A percentile compares a stretch with the other conserved stretches of the same genome.
Conservation (phyloP, 2,797 vertebrate genomes). For the Acestrorhynchus altus region DNA sequence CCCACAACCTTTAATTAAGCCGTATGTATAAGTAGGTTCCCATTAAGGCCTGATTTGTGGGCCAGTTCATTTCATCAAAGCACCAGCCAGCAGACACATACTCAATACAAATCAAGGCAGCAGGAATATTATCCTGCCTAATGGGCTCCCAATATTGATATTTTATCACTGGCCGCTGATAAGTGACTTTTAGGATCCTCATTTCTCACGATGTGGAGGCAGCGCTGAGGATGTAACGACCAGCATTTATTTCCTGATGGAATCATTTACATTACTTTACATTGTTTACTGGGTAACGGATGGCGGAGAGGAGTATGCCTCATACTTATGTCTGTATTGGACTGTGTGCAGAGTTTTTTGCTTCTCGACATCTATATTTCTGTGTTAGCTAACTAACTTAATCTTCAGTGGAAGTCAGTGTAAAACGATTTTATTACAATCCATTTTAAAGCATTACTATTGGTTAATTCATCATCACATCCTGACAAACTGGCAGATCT, state of each 20-base stretch:
- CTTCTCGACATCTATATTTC: background rate
- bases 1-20: constrained; percentile 99
- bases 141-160: constrained; percentile 89
- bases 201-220: constrained; percentile 80
- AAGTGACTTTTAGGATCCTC: constrained; percentile 80
- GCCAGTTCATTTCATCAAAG: constrained; percentile 93
- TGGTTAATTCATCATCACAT: too few relatives aligned
- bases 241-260: constrained; percentile 76
- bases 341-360: background rate
- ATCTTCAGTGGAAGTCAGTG: background rate
- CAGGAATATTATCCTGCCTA: constrained; percentile 91
- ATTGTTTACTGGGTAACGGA: constrained; percentile 76
- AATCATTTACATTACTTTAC: constrained; percentile 74
- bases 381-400: background rate
- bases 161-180: constrained; percentile 89
- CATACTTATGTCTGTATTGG: constrained; percentile 1
- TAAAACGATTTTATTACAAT: too few relatives aligned
- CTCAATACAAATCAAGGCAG: constrained; percentile 97
- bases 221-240: constrained; percentile 79
- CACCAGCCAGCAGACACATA: constrained; percentile 93
- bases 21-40: constrained; percentile 99
- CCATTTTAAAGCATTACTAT: too few relatives aligned
- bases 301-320: constrained; percentile 24
- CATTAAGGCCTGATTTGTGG: constrained; percentile 99
- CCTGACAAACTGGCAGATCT: too few relatives aligned